Evolutionary conservation across 2,888 invertebrate genomes (phyloP).

Genomic region (Hermaeophaga mercurialis): DNA sequence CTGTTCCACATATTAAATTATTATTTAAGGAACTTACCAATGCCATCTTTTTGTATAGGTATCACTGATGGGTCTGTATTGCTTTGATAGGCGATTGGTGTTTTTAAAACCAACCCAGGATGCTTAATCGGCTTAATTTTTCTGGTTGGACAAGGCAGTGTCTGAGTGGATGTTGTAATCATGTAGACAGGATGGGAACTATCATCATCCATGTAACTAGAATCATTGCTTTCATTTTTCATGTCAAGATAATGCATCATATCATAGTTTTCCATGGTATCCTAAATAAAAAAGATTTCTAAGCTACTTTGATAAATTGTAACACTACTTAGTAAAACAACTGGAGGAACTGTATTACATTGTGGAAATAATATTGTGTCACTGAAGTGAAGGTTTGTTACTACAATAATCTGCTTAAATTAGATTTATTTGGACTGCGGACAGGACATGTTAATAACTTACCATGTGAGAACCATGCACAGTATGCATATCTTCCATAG

Average conservation of each 20-base stretch:
- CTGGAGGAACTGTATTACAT: too few relatives aligned
- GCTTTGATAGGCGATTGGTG: conserved; percentile 78
- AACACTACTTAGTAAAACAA: too few relatives aligned
- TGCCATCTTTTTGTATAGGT: conserved; percentile 87
- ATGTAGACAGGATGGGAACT: conserved; percentile 56
- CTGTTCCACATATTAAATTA: too few relatives aligned
- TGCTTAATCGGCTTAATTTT: conserved; percentile 77
- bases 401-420: too few relatives aligned
- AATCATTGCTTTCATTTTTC: conserved; percentile 56
- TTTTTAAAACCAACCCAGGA: conserved; percentile 75
- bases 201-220: conserved; percentile 60
- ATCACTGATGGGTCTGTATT: conserved; percentile 84
- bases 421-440: too few relatives aligned
- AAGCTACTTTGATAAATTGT: too few relatives aligned
- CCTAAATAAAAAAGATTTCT: conserved; percentile 42
- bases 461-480: conserved; percentile 61
- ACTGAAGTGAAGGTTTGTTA: too few relatives aligned
- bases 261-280: conserved; percentile 56
- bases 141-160: conserved; percentile 60
- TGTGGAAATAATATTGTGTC: too few relatives aligned
- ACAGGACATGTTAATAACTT: too few relatives aligned
- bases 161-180: conserved; percentile 63
- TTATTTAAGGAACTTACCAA: conserved; percentile 72
- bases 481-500: conserved; percentile 61
- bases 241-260: conserved; percentile 56